Conservation (phyloP, 2,888 invertebrate species). For the Ethmia dodecea region DNA sequence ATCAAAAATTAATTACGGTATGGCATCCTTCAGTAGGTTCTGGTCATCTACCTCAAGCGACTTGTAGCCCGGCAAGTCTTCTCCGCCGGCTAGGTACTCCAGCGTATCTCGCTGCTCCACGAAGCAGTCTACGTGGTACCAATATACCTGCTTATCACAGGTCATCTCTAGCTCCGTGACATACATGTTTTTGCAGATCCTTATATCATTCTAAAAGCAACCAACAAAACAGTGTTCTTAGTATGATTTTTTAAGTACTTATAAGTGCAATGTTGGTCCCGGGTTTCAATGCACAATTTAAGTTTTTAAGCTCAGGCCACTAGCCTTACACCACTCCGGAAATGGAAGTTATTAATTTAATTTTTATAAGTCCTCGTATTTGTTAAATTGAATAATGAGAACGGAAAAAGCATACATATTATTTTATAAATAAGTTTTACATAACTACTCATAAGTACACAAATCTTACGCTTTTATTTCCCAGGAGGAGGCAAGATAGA, state of each 20-base stretch:
- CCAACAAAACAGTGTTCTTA: not conserved
- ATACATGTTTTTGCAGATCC: conserved; percentile 90
- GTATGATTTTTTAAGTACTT: not conserved
- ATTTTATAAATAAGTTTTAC: too few species aligned
- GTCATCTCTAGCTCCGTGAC: conserved; percentile 87
- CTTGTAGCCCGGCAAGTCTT: conserved; percentile 86
- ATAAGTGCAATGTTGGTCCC: not conserved
- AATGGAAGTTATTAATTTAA: too few species aligned
- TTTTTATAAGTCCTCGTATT: too few species aligned
- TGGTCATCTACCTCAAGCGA: conserved; percentile 85
- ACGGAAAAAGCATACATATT: too few species aligned
- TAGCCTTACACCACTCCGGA: too few species aligned
- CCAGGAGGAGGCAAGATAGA: too few species aligned
- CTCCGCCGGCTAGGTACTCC: conserved; percentile 84
- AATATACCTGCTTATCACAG: conserved; percentile 90
- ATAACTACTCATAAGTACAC: too few species aligned
- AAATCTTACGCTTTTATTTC: too few species aligned
- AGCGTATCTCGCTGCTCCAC: conserved; percentile 83
- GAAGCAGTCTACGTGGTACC: conserved; percentile 97
- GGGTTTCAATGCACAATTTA: not conserved
- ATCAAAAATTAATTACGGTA: conserved; percentile 62
- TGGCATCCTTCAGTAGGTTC: conserved; percentile 73
- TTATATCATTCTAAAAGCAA: conserved; percentile 78
- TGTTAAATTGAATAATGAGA: too few species aligned
- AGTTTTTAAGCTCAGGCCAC: too few species aligned